Evolutionary conservation across 2,888 invertebrate species (phyloP).

Genomic region (Aromia moschata): DNA sequence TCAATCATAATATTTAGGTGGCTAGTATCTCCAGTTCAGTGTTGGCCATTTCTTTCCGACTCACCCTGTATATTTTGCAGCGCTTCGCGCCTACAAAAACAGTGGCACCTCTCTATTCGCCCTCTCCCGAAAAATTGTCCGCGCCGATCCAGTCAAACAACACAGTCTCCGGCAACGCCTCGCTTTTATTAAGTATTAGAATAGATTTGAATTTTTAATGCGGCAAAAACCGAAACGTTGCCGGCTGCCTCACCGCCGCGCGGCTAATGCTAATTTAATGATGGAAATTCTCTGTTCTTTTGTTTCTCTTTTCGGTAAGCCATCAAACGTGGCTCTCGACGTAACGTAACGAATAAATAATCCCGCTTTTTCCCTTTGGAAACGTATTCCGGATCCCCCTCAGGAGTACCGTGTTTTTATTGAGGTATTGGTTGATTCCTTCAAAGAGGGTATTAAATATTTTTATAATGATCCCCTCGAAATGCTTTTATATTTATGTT

Average conservation of each 20-base stretch:
- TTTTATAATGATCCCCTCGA: constrained; percentile 9
- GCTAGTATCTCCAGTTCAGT: too few relatives aligned
- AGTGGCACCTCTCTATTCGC: too few relatives aligned
- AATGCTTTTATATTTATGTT: neutral
- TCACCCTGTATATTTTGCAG: too few relatives aligned
- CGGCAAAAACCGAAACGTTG: constrained; percentile 15
- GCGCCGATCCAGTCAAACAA: neutral
- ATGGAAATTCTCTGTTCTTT: constrained; percentile 22
- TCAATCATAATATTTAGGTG: too few relatives aligned
- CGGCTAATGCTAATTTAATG: constrained; percentile 24
- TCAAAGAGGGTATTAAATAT: constrained; percentile 7
- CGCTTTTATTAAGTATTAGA: too few relatives aligned
- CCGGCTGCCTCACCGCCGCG: neutral
- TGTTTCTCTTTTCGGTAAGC: constrained; percentile 21
- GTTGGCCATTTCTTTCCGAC: too few relatives aligned
- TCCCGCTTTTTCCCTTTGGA: neutral
- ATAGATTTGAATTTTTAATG: constrained; percentile 26
- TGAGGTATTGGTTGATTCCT: constrained; percentile 12
- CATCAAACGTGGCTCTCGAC: constrained; percentile 7
- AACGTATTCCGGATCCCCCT: neutral
- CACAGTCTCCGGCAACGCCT: neutral
- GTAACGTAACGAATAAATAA: constrained; percentile 20
- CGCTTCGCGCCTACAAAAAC: too few relatives aligned
- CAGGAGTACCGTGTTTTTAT: constrained; percentile 4
- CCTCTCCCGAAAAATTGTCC: too few relatives aligned